Evolutionary conservation across 2,888 invertebrate species (phyloP), one percentile per base, ranked within the genome.

Genomic region (Trissolcus japonicus): DNA sequence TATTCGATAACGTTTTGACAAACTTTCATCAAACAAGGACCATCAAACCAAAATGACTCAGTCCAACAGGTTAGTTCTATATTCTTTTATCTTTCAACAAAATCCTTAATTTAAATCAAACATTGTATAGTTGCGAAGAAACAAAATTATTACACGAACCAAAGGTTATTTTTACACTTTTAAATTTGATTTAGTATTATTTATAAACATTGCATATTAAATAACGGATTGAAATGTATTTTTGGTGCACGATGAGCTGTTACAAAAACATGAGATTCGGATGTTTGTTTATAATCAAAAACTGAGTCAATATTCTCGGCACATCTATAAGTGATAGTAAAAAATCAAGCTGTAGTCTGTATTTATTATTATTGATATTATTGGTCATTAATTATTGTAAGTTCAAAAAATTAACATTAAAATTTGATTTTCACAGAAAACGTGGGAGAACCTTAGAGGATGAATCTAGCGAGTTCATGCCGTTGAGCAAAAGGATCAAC

Each of bases 401-500:
- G 9, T 41, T n/a, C 13, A 9, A 6, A 50, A 17, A 17, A 50
- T 17, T 4, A 50, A 17, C 6, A 17, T 50, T 4, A 19, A 2
- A 50, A 50, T 16, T 17, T 19, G 14, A 29, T 66, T 57, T 40
- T 46, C 9, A 46, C 50, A 96, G 96, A 86, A 96, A 96, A 91
- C 92, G 96, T 81, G 92, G 93, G 59, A 91, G 95, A 74, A 93
- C 93, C 86, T 83, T 88, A 25, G 90, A 90, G 48, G 95, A 95
- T 84, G 95, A 95, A 84, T 92, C 92, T 79, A 91, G 92, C 84
- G 96, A 96, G 85, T 96, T 96, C 84, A 94, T 95, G 91, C 96
- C 97, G 63, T 90, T 97, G 62, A 96, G 96, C 13, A 97, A 97
- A 89, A 92, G 96, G 85, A 96, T 97, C 83, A 96, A 96, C 88